phyloP scores from a whole-genome alignment of 2,113 vertebrate genomes.

The Riparia riparia region DNA sequence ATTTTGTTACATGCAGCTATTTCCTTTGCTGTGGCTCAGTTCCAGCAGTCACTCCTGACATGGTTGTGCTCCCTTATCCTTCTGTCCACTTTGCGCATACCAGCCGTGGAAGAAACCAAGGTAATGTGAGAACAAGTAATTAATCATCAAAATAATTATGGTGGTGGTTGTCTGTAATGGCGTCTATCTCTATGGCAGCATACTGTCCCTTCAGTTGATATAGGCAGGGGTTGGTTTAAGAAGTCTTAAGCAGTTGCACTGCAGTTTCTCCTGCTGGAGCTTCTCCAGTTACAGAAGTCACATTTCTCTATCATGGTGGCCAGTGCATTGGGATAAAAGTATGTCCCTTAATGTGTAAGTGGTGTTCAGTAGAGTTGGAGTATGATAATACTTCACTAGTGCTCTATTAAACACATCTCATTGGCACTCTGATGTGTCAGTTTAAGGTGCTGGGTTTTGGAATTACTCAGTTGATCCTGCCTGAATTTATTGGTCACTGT shows the following conservation, averaged over 20 bases:
- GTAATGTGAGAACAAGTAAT: slow-evolving; percentile 62
- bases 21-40: slow-evolving; percentile 86
- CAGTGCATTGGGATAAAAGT: neutral
- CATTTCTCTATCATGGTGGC: neutral
- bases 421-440: neutral
- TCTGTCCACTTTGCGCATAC: slow-evolving; percentile 84
- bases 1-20: slow-evolving; percentile 84
- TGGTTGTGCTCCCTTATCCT: slow-evolving; percentile 88
- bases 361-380: neutral
- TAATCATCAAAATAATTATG: neutral
- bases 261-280: neutral
- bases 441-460: neutral
- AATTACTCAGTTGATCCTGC: neutral
- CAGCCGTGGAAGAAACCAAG: slow-evolving; percentile 87
- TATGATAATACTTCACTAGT: neutral
- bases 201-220: neutral
- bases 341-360: neutral
- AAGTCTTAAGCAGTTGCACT: neutral
- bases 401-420: neutral
- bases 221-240: neutral
- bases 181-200: neutral
- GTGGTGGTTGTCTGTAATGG: neutral
- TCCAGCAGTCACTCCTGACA: slow-evolving; percentile 78
- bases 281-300: neutral
- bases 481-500: neutral